Conservation (phyloP, 92 coral and sea anemone species). For the Porites rus region DNA sequence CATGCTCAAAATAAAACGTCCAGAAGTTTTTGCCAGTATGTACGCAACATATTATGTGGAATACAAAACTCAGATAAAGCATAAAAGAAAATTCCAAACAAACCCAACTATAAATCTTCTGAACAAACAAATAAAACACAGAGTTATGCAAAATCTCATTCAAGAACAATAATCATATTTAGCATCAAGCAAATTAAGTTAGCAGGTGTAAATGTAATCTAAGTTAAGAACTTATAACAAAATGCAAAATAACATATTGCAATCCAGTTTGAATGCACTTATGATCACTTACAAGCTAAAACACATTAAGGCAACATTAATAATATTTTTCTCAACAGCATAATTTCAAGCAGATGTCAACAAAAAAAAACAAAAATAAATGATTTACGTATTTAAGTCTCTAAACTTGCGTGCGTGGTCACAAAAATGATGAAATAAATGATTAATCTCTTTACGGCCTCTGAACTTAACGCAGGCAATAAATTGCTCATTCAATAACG, state of each 20-base stretch:
- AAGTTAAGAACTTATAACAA: background rate
- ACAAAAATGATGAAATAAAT: background rate
- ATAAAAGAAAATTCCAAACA: background rate
- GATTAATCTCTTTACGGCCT: too few species aligned
- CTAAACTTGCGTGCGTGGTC: background rate
- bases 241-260: background rate
- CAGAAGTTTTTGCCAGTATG: background rate
- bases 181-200: background rate
- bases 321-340: background rate
- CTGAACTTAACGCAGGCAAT: too few species aligned
- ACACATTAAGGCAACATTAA: background rate
- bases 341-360: background rate
- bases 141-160: background rate
- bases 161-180: constrained; percentile 6
- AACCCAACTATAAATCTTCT: background rate
- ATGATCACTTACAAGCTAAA: background rate
- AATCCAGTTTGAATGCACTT: background rate
- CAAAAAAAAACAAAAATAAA: background rate
- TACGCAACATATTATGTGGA: background rate
- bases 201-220: constrained; percentile 11
- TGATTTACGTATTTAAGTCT: background rate
- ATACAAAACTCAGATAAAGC: background rate
- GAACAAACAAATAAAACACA: background rate
- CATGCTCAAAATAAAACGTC: too few species aligned
- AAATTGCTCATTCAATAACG: too few species aligned